A percentile compares a stretch with the other conserved stretches of the same genome.
Evolutionary conservation across 2,113 vertebrate species (phyloP).

Genomic region (Leucosticte australis): DNA sequence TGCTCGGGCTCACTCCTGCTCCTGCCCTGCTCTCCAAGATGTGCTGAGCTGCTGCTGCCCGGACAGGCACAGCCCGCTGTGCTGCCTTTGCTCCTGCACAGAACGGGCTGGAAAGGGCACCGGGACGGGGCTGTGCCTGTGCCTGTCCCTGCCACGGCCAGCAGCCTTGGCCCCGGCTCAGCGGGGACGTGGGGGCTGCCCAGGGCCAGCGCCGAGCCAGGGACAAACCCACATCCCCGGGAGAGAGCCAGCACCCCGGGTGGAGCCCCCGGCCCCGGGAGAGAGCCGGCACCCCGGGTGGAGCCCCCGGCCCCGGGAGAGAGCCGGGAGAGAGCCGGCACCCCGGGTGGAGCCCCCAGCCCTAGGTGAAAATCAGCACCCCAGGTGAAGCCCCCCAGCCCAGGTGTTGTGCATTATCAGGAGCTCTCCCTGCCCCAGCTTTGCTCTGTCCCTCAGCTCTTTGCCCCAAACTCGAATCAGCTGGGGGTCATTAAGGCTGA

Average conservation of each 20-base stretch:
- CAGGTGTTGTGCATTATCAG: neutral
- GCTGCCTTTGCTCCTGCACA: neutral
- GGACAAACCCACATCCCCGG: too few relatives aligned
- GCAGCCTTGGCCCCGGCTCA: neutral
- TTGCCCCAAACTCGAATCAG: fast-evolving
- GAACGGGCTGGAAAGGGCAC: neutral
- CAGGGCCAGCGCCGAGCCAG: too few relatives aligned
- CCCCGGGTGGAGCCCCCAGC: neutral
- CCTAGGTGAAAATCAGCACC: too few relatives aligned
- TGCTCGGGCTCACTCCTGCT: neutral
- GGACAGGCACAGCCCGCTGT: too few relatives aligned
- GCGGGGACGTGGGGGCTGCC: neutral
- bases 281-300: neutral
- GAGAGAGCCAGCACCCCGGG: too few relatives aligned
- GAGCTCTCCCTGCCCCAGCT: fast-evolving
- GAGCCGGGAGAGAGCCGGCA: too few relatives aligned
- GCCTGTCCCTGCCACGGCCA: neutral
- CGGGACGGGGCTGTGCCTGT: fast-evolving
- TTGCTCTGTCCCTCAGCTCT: neutral
- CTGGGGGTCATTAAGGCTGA: fast-evolving
- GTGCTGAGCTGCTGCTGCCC: too few relatives aligned
- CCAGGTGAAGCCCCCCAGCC: too few relatives aligned
- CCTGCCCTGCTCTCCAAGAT: neutral
- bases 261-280: too few relatives aligned
- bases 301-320: too few relatives aligned